phyloP scores from a whole-genome alignment of 2,797 vertebrate genomes.

The Phaenicophaeus curvirostris region DNA sequence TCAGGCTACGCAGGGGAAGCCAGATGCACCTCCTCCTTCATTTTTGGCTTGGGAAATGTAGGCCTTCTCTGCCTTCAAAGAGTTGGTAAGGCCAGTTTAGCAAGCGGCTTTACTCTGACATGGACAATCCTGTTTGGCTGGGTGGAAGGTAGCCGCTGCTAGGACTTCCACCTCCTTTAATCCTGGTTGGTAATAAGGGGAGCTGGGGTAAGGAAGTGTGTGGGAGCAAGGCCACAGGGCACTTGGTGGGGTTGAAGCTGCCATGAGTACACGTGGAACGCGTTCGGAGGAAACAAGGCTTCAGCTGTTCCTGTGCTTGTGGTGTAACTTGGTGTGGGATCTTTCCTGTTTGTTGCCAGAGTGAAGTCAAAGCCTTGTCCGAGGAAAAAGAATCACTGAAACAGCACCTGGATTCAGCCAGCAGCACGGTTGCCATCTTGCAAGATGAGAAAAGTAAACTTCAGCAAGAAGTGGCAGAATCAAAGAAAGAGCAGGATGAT shows the following conservation, averaged over 20 bases:
- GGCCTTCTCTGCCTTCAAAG: background rate
- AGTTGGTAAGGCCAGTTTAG: background rate
- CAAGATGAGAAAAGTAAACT: slow-evolving; percentile 89
- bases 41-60: background rate
- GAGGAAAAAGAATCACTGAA: slow-evolving; percentile 82
- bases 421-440: slow-evolving; percentile 89
- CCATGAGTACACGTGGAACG: accelerated
- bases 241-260: accelerated
- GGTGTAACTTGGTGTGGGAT: background rate
- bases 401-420: slow-evolving; percentile 87
- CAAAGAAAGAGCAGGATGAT: slow-evolving; percentile 97
- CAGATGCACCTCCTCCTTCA: accelerated
- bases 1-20: background rate
- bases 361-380: slow-evolving; percentile 77
- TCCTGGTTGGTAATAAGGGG: background rate
- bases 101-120: background rate
- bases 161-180: background rate
- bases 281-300: background rate
- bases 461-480: slow-evolving; percentile 89
- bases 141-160: background rate
- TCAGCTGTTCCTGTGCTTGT: background rate
- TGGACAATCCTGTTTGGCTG: background rate
- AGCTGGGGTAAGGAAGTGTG: background rate
- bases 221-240: background rate
- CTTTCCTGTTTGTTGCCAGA: slow-evolving; percentile 69